These are phyloP conservation scores for Sander lucioperca DNA, from an alignment of 2,113 vertebrate species.

Conservation along the genomic window DNA sequence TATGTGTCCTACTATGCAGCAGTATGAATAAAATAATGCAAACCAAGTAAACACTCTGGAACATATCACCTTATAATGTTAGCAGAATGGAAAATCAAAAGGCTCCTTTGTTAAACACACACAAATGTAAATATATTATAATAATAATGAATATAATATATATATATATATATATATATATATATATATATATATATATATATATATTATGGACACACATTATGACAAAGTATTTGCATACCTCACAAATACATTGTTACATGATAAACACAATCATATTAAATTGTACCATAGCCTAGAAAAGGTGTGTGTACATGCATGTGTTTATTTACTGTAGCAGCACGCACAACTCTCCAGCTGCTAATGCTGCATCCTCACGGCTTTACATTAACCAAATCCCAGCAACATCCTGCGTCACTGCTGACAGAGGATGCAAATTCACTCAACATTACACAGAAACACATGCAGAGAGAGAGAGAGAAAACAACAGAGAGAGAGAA, in stretches of 20 bases:
- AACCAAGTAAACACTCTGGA: not conserved
- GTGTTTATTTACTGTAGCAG: conserved; percentile 4
- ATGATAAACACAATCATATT: conserved; percentile 6
- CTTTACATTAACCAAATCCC: conserved; percentile 24
- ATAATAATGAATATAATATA: too few species aligned
- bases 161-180: too few species aligned
- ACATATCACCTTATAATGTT: not conserved
- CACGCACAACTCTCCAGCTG: conserved; percentile 5
- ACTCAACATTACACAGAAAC: not conserved
- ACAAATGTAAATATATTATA: not conserved
- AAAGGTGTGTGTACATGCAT: not conserved
- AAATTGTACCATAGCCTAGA: not conserved
- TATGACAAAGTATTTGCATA: not conserved
- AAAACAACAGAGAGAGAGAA: not conserved
- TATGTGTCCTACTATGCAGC: not conserved
- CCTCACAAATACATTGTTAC: not conserved
- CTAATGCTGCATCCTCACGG: not conserved
- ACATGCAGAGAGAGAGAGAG: not conserved
- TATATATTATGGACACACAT: not conserved
- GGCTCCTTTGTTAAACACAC: not conserved
- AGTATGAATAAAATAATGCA: not conserved
- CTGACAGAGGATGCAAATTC: conserved; percentile 28
- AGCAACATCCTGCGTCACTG: conserved; percentile 17
- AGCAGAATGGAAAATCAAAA: not conserved
- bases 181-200: too few species aligned